phyloP scores from a whole-genome alignment of 2,797 vertebrate species.

The Xenentodon cancila region DNA sequence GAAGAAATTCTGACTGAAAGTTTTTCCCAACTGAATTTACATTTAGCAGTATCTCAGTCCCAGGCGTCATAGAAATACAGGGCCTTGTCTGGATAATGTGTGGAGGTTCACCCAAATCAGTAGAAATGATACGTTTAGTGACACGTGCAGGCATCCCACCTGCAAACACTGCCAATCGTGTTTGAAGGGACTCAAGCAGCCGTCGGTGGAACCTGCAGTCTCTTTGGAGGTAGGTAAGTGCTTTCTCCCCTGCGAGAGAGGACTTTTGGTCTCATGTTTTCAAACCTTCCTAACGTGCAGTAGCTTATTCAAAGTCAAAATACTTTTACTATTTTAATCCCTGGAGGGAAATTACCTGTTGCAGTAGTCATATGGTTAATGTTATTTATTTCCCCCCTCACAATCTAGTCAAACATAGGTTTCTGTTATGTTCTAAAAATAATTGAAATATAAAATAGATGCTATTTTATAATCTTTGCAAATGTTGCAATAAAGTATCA shows the following conservation, averaged over 20 bases:
- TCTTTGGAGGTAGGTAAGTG: slow-evolving; percentile 52
- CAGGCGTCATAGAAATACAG: neutral
- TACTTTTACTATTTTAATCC: too few relatives aligned
- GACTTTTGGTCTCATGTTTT: slow-evolving; percentile 68
- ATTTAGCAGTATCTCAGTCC: slow-evolving; percentile 29
- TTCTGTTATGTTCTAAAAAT: slow-evolving; percentile 9
- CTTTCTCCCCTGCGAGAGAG: slow-evolving; percentile 68
- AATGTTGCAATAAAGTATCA: too few relatives aligned
- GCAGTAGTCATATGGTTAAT: slow-evolving; percentile 17
- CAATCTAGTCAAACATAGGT: slow-evolving; percentile 15
- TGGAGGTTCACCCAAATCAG: slow-evolving; percentile 40
- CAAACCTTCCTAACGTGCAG: slow-evolving; percentile 56
- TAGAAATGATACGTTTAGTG: slow-evolving; percentile 59
- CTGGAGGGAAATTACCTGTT: too few relatives aligned
- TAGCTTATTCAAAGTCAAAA: neutral
- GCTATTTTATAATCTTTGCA: too few relatives aligned
- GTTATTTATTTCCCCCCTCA: slow-evolving; percentile 7
- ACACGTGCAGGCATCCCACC: slow-evolving; percentile 70
- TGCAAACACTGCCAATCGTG: slow-evolving; percentile 67
- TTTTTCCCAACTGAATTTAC: slow-evolving; percentile 15
- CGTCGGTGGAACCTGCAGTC: slow-evolving; percentile 53
- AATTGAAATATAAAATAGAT: too few relatives aligned
- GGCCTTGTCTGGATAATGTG: slow-evolving; percentile 19
- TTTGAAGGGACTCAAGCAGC: slow-evolving; percentile 64
- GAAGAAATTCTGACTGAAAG: slow-evolving; percentile 21